A percentile compares a stretch with the other conserved stretches of the same genome.
Conservation (phyloP, 2,113 vertebrate genomes). For the Connochaetes taurinus region DNA sequence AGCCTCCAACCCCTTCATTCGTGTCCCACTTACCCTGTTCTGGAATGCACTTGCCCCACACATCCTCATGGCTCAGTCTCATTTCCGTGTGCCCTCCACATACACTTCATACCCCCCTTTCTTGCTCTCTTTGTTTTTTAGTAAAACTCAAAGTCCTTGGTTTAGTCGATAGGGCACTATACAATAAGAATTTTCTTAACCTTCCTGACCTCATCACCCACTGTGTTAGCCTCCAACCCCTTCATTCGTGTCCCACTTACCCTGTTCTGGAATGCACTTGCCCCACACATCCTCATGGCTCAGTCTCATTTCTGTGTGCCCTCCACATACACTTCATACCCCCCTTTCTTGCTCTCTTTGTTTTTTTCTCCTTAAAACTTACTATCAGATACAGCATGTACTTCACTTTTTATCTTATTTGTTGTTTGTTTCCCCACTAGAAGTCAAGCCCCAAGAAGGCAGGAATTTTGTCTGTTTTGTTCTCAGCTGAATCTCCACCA, state of each 20-base stretch:
- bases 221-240: not conserved
- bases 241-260: not conserved
- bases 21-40: not conserved
- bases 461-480: not conserved
- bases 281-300: not conserved
- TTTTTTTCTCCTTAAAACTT: not conserved
- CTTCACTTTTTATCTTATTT: constrained; percentile 3
- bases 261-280: not conserved
- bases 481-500: not conserved
- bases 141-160: not conserved
- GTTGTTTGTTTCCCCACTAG: not conserved
- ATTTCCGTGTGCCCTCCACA: not conserved
- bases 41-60: not conserved
- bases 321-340: not conserved
- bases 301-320: not conserved
- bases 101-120: not conserved
- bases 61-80: not conserved
- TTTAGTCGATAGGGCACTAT: not conserved
- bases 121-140: not conserved
- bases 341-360: not conserved
- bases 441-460: not conserved
- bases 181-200: not conserved
- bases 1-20: not conserved
- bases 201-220: not conserved
- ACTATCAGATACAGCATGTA: not conserved